These are phyloP conservation scores for Cirrhinus molitorella DNA, from an alignment of 2,797 vertebrate genomes.

Conservation along the genomic window DNA sequence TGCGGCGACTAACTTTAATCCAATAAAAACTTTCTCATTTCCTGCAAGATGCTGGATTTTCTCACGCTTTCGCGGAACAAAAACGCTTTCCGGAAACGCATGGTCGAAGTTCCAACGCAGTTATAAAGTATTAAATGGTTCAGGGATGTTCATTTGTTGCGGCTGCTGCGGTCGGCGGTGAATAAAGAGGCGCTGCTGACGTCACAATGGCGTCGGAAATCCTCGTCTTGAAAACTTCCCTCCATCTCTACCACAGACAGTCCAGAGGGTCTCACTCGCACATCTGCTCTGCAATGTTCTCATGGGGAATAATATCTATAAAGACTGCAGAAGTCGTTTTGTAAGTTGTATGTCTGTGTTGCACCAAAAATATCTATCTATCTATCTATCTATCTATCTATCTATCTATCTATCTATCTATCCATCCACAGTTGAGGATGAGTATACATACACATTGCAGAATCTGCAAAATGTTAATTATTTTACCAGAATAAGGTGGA, in stretches of 20 bases:
- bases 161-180: conserved; percentile 50
- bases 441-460: too few species aligned
- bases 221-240: conserved; percentile 56
- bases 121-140: conserved; percentile 24
- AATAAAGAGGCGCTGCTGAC: conserved; percentile 53
- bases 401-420: too few species aligned
- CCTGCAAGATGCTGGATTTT: not conserved
- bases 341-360: not conserved
- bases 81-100: not conserved
- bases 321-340: not conserved
- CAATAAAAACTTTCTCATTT: conserved; percentile 26
- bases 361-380: not conserved
- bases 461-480: too few species aligned
- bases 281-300: not conserved
- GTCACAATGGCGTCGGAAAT: conserved; percentile 62
- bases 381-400: not conserved
- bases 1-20: conserved; percentile 17
- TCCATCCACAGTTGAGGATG: too few species aligned
- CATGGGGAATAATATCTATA: not conserved
- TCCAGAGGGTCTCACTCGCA: conserved; percentile 24
- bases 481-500: too few species aligned
- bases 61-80: not conserved
- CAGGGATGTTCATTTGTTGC: conserved; percentile 32
- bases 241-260: conserved; percentile 34
- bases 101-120: not conserved